phyloP scores from a whole-genome alignment of 2,797 vertebrate genomes.

The Gymnopithys bicolor region DNA sequence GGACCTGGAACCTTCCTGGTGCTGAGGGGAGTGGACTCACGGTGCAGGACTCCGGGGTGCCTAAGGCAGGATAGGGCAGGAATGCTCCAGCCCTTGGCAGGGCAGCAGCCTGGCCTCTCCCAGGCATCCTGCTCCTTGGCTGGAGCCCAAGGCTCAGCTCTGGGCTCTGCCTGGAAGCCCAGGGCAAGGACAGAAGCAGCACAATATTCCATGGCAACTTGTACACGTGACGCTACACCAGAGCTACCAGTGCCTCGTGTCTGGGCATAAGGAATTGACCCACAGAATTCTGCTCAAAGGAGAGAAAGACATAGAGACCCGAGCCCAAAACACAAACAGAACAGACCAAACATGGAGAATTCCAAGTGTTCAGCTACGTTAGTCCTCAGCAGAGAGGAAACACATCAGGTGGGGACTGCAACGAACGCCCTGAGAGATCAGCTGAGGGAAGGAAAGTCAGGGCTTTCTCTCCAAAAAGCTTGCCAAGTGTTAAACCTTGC shows the following conservation, averaged over 20 bases:
- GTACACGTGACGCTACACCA: accelerated
- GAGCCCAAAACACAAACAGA: neutral
- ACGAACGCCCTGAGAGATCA: neutral
- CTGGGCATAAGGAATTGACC: neutral
- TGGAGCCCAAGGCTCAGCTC: neutral
- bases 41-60: neutral
- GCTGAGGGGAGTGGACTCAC: too few relatives aligned
- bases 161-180: neutral
- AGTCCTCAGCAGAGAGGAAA: neutral
- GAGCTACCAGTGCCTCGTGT: accelerated
- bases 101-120: neutral
- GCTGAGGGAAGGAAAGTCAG: neutral
- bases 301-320: neutral
- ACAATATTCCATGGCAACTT: neutral
- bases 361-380: neutral
- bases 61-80: neutral
- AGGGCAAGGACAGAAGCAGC: neutral
- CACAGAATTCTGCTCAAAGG: neutral
- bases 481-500: neutral
- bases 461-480: neutral
- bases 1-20: neutral
- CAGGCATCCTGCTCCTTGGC: neutral
- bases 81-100: accelerated
- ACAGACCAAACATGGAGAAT: neutral
- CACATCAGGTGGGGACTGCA: neutral